phyloP scores from a whole-genome alignment of 30 jellyfish, hydroid and myxozoan species.

The Aurelia aurita region DNA sequence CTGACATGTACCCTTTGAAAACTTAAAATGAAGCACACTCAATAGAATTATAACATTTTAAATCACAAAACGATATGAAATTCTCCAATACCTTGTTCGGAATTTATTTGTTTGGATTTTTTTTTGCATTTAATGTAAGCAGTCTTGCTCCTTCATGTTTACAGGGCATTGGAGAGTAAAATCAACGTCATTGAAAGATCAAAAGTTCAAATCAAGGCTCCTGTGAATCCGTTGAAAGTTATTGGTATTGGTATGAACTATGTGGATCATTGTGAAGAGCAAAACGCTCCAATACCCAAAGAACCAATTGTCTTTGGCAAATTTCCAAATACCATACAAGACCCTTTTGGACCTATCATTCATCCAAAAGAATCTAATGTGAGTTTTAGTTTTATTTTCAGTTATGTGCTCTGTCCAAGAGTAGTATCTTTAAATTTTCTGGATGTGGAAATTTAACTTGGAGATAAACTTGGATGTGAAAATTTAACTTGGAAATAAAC shows the following conservation, averaged over 20 bases:
- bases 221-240: conserved; percentile 77
- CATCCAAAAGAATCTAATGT: conserved; percentile 78
- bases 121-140: too few relatives aligned
- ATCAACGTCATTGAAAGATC: conserved; percentile 43
- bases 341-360: conserved; percentile 79
- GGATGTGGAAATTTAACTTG: too few relatives aligned
- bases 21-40: too few relatives aligned
- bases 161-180: conserved; percentile 64
- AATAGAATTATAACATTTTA: too few relatives aligned
- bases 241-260: conserved; percentile 97
- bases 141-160: neutral
- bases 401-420: too few relatives aligned
- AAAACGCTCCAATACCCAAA: conserved; percentile 83
- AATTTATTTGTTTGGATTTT: too few relatives aligned
- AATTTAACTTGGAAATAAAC: too few relatives aligned
- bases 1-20: too few relatives aligned
- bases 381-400: neutral
- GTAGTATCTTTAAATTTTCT: too few relatives aligned
- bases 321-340: conserved; percentile 73
- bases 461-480: too few relatives aligned
- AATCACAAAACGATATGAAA: too few relatives aligned
- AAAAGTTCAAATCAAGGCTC: conserved; percentile 65
- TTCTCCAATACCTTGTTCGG: too few relatives aligned
- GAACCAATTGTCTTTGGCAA: conserved; percentile 86
- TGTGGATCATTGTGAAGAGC: conserved; percentile 90